Evolutionary conservation across 2,113 vertebrate species (phyloP), one percentile per base, ranked within the genome.

Genomic region (Saguinus imperator): DNA sequence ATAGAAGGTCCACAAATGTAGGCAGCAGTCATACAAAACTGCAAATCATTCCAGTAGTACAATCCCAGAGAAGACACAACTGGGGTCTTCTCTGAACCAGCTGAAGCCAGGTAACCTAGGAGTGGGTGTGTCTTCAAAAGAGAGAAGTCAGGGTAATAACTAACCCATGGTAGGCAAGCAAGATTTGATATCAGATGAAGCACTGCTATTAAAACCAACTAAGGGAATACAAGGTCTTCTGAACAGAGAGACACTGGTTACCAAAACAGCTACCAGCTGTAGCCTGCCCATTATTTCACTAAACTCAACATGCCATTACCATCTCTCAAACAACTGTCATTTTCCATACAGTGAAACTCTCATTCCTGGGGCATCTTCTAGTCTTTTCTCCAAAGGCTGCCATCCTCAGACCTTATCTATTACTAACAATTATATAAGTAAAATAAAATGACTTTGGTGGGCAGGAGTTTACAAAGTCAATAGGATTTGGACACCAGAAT

Each of bases 401-500:
- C 20, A 58, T 43, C 57, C 64, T 87, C 58, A 81, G 48, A 72
- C 37, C n/a, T 79, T 81, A 87, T 14, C 85, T 94, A 80, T 58
- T 92, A 88, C 61, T 93, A 20, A 84, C 68, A 92, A 45, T 86
- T 86, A 68, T 16, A 0, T 48, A 88, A 82, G 57, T 84, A 76
- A 95, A 97, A 76, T 70, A 94, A 76, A 96, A 66, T 16, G 48
- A 45, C 43, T 25, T 87, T 43, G 20, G n/a, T 79, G 55, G 75
- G 37, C 3, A 6, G 32, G 73, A 83, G 32, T 93, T 94, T 77
- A 86, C 27, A 52, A 94, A 97, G 72, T 95, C 76, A 97, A 55
- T 7, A 82, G 68, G 61, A 95, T 64, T 57, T 40, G n/a, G 61
- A 61, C 32, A 17, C 58, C 95, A 94, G 70, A 96, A 77, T 52